These are phyloP conservation scores for Cavia porcellus DNA, from an alignment of 2,113 vertebrate genomes.

Conservation along the genomic window DNA sequence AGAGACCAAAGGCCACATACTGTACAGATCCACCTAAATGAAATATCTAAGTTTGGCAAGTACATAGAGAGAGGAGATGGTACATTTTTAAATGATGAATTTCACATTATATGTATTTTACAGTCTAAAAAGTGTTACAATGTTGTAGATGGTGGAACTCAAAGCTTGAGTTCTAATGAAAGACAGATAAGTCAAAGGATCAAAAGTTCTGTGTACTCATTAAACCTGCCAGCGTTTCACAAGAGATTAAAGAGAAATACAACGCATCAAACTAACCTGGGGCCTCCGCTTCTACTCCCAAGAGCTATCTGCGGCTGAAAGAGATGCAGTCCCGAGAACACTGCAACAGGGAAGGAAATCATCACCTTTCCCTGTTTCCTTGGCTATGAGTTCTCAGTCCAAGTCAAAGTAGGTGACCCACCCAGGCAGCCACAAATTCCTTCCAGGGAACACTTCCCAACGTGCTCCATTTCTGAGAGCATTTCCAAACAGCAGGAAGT, in stretches of 20 bases:
- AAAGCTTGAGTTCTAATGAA: neutral
- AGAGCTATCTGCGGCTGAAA: neutral
- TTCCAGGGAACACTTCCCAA: neutral
- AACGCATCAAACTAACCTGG: neutral
- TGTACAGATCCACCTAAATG: neutral
- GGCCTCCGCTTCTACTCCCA: neutral
- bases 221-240: neutral
- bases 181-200: neutral
- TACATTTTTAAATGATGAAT: neutral
- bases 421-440: neutral
- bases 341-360: neutral
- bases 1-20: neutral
- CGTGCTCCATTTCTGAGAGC: neutral
- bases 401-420: neutral
- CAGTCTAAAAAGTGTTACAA: neutral
- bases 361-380: neutral
- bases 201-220: neutral
- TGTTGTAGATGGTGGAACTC: neutral
- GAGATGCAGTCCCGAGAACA: neutral
- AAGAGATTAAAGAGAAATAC: neutral
- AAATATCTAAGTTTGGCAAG: conserved; percentile 31
- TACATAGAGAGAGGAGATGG: fast-evolving
- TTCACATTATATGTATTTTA: neutral
- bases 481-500: neutral
- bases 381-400: neutral